Evolutionary conservation across 2,888 invertebrate genomes (phyloP).

Genomic region (Troides oblongomaculatus): DNA sequence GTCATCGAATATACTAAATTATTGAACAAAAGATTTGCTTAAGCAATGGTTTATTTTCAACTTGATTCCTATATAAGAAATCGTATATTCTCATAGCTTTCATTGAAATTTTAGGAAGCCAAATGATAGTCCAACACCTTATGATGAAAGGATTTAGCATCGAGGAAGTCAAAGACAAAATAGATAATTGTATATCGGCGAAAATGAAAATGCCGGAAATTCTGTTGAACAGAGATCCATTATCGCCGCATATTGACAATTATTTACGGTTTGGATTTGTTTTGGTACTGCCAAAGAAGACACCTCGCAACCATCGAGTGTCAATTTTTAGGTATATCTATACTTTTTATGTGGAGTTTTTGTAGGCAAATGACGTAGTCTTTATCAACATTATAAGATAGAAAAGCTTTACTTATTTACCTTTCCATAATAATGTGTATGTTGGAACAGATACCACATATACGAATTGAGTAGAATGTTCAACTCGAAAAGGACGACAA

Average conservation of each 20-base stretch:
- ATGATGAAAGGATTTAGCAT: slow-evolving; percentile 24
- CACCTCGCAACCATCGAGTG: slow-evolving; percentile 17
- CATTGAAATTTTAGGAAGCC: slow-evolving; percentile 13
- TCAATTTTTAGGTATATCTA: slow-evolving; percentile 20
- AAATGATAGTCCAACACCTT: slow-evolving; percentile 23
- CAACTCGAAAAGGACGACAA: too few relatives aligned
- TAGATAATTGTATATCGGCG: slow-evolving; percentile 24
- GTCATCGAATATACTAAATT: too few relatives aligned
- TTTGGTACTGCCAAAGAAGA: slow-evolving; percentile 21
- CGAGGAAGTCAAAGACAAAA: slow-evolving; percentile 28
- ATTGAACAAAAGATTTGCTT: too few relatives aligned
- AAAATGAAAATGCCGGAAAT: slow-evolving; percentile 29
- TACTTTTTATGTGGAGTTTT: too few relatives aligned
- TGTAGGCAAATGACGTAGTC: too few relatives aligned
- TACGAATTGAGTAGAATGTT: too few relatives aligned
- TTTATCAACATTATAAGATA: too few relatives aligned
- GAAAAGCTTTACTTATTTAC: too few relatives aligned
- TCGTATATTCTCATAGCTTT: background rate
- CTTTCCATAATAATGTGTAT: too few relatives aligned
- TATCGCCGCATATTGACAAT: slow-evolving; percentile 2
- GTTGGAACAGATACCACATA: too few relatives aligned
- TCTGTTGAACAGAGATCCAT: slow-evolving; percentile 18
- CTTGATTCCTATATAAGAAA: too few relatives aligned
- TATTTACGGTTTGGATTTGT: slow-evolving; percentile 21
- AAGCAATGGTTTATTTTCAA: too few relatives aligned